Evolutionary conservation across 2,113 vertebrate genomes (phyloP).

Genomic region (Cichladusa arquata): DNA sequence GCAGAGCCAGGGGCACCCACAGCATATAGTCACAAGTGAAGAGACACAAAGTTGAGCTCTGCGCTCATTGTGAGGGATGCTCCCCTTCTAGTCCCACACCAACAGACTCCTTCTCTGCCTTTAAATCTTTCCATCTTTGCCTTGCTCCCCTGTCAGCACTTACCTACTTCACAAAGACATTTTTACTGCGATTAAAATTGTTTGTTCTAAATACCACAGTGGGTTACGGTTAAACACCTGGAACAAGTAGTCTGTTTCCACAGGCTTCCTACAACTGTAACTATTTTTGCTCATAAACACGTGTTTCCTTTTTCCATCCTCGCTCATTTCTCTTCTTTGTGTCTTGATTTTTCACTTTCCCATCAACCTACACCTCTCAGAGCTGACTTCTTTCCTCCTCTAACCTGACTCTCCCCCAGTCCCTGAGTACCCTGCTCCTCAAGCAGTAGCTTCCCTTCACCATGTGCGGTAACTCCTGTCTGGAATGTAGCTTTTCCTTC

Average conservation of each 20-base stretch:
- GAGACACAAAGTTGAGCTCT: background rate
- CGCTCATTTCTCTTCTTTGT: background rate
- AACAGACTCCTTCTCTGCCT: background rate
- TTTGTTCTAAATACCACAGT: background rate
- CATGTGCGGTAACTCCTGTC: background rate
- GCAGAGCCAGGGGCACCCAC: background rate
- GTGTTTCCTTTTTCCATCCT: slow-evolving; percentile 61
- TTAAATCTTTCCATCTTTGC: background rate
- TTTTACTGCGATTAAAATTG: background rate
- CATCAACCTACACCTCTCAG: background rate
- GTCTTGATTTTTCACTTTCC: background rate
- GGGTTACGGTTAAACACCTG: slow-evolving; percentile 48
- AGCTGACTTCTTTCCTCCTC: background rate
- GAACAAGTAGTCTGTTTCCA: slow-evolving; percentile 30
- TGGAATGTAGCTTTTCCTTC: background rate
- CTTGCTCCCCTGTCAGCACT: background rate
- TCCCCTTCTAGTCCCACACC: background rate
- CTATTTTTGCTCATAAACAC: slow-evolving; percentile 40
- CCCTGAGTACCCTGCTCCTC: background rate
- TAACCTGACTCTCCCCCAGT: background rate
- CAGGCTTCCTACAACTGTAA: slow-evolving; percentile 7
- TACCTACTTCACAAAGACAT: background rate
- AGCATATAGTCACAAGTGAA: fast-evolving
- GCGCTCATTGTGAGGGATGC: fast-evolving
- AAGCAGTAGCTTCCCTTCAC: background rate